Evolutionary conservation across 2,888 invertebrate species (phyloP), one percentile per base, ranked within the genome.

Genomic region (Mimachlamys varia): DNA sequence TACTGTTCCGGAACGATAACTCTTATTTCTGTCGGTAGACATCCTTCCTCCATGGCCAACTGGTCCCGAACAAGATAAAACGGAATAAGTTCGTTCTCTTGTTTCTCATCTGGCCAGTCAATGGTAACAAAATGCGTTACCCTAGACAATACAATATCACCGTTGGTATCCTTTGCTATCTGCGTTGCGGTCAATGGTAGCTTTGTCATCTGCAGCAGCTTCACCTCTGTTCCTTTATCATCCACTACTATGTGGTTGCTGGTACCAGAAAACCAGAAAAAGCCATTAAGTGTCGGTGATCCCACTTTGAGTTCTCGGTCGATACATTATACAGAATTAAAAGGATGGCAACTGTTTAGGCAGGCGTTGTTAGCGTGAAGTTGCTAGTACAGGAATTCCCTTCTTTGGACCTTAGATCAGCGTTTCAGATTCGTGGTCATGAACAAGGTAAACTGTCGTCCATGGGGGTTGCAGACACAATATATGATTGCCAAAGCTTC

Each of bases 351-450:
- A 62, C 38, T 89, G 87, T 55, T 92, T 49, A 19, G 96, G 95
- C 94, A 94, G 96, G 53, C 96, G 91, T 92, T 96, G 96, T 88
- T 96, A 91, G 50, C 96, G 92, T 33, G 95, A 94, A 15, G 96
- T 94, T 53, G 95, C 95, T 50, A 95, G 93, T 90, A 93, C 88
- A 94, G 96, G 92, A 95, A 96, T 38, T 93, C 92, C 91, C 55
- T 88, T 90, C 87, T 93, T 91, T 88, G 89, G 91, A 15, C 92
- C 93, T 15, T 92, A 88, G 33, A 93, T 90, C n/a, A 89, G 53
- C 15, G 89, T 89, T 44, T 93, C 38, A 0, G 93, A 92, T 53
- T 93, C 89, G 89, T 93, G 91, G 62, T 93, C 92, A 17, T 93
- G 92, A 15, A 90, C n/a, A n/a, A n/a, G n/a, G 13, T 90, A 38